Base-by-base conservation (phyloP, 2,113 vertebrate genomes). In the Oncorhynchus masou region DNA sequence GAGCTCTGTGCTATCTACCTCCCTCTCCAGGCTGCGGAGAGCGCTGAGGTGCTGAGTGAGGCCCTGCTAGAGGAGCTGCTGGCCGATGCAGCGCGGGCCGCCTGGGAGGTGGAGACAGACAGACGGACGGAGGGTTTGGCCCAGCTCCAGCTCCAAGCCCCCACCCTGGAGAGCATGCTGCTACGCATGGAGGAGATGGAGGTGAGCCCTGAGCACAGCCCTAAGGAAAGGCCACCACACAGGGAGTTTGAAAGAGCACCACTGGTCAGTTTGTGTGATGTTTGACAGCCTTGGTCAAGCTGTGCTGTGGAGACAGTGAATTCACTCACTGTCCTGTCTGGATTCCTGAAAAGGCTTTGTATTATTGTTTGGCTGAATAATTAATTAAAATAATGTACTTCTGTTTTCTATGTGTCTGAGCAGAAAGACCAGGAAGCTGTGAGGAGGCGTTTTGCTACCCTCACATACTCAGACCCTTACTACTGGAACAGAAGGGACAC, bases 181-280 rank as follows among this genome's bases (percentile, higher is more conserved):
- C 92, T 93, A 77, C 94, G 96, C 81, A 95, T 99, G 95, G 96
- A 99, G 86, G 96, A 99, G 87, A 99, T 99, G 74, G 97, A 99
- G 93, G 98, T 99, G 89, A 90, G 91, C 25, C 2, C 49, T 13
- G 54, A 71, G 70, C 11, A 24, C 22, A 22, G 64, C 71, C 31
- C 45, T 5, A 27, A 29, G 70, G 60, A 57, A 65, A 45, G 16
- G 15, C 34, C n/a, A 15, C 62, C 5, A 64, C 11, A 7, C 24
- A 0, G 5, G 25, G 2, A 68, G 79, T 59, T 59, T 25, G 24
- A 82, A 85, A 90, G 82, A 83, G 78, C 79, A 75, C 59, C 27
- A 4, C 54, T 25, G 7, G 79, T 45, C 8, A 6, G 62, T 68
- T 71, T 84, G 78, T 51, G 54, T 64, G 66, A 62, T 75, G 72